A percentile compares a stretch with the other conserved stretches of the same genome.
phyloP scores from a whole-genome alignment of 2,113 vertebrate genomes.

The Dasyurus viverrinus region DNA sequence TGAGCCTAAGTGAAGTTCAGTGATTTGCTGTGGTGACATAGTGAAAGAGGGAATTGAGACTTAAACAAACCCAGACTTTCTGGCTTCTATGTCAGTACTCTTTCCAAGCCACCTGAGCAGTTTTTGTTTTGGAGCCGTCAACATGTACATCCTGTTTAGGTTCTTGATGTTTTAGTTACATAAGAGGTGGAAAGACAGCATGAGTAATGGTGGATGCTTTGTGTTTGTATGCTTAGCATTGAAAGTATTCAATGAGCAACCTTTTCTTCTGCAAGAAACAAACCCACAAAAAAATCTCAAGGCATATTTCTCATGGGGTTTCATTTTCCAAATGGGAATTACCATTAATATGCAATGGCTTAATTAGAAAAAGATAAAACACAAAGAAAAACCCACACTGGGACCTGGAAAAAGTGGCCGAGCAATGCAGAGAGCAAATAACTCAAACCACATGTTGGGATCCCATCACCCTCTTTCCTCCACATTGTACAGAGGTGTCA shows the following conservation, averaged over 20 bases:
- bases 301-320: constrained; percentile 14
- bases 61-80: not conserved
- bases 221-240: not conserved
- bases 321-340: constrained; percentile 25
- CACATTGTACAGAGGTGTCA: not conserved
- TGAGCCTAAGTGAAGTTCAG: not conserved
- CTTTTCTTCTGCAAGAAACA: constrained; percentile 48
- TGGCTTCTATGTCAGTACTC: not conserved
- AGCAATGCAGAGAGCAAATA: not conserved
- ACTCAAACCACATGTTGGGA: constrained; percentile 7
- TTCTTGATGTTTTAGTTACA: not conserved
- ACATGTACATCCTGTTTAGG: not conserved
- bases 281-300: constrained; percentile 45
- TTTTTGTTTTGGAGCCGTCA: not conserved
- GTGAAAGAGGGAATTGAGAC: not conserved
- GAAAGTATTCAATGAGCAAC: constrained; percentile 44
- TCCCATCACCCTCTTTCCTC: not conserved
- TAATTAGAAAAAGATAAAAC: not conserved
- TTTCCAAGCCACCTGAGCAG: not conserved
- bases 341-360: not conserved
- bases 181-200: constrained; percentile 17
- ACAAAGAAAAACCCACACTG: not conserved
- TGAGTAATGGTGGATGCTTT: constrained; percentile 5
- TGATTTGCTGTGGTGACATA: not conserved
- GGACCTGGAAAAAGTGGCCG: constrained; percentile 13